A percentile compares a stretch with the other conserved stretches of the same genome.
Evolutionary conservation across 2,113 vertebrate species (phyloP).

Genomic region (Labrus mixtus): DNA sequence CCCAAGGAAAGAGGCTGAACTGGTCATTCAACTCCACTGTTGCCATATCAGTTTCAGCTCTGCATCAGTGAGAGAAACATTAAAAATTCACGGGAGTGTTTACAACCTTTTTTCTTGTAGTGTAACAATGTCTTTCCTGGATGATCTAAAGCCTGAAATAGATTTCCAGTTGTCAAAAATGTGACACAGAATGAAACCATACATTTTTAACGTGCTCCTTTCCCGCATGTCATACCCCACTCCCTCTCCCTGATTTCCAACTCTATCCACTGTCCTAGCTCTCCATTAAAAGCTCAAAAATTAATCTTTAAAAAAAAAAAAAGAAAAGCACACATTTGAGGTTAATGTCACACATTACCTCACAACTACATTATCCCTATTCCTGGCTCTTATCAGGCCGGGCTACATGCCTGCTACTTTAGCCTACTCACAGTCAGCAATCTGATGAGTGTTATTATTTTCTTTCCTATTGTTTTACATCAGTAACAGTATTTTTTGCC

Average conservation of each 20-base stretch:
- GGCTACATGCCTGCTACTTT: slow-evolving; percentile 4
- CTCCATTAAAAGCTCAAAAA: too few relatives aligned
- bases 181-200: background rate
- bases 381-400: slow-evolving; percentile 38
- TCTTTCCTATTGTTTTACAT: too few relatives aligned
- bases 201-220: too few relatives aligned
- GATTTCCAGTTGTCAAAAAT: too few relatives aligned
- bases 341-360: background rate
- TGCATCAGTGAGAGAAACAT: background rate
- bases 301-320: too few relatives aligned
- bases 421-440: too few relatives aligned
- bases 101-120: background rate
- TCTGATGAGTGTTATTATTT: too few relatives aligned
- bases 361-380: background rate
- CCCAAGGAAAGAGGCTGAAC: slow-evolving; percentile 35
- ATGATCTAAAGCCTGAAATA: background rate
- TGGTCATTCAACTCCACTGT: slow-evolving; percentile 36
- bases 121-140: background rate
- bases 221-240: too few relatives aligned
- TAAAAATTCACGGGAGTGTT: background rate
- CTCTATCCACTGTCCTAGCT: too few relatives aligned
- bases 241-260: too few relatives aligned
- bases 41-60: slow-evolving; percentile 36
- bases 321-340: background rate
- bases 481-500: too few relatives aligned